Evolutionary conservation across 1,140 invertebrate genomes (phyloP), one percentile per base, ranked within the genome.

Genomic region (Aphidius gifuensis): DNA sequence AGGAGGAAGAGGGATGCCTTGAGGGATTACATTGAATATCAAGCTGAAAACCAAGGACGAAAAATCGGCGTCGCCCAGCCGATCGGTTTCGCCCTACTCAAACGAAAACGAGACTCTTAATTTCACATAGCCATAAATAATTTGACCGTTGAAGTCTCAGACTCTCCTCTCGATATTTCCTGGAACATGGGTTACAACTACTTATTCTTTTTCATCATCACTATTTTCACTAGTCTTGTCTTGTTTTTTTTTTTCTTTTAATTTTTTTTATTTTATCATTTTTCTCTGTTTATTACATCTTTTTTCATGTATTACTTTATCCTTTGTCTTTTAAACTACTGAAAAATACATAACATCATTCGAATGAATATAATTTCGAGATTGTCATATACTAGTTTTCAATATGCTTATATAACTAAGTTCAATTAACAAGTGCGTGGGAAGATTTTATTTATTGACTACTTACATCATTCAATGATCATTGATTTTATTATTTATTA

Each of bases 41-140:
- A 5, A 23, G 40, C 38, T 42, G 43, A 53, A 7, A 53, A 48
- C 66, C 67, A 67, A 71, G 70, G 70, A 66, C 68, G 62, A 70
- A 70, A 55, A 55, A 55, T 55, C 53, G 69, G 66, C 63, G 64
- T 66, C 64, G 57, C 46, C 48, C 38, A 39, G 44, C 57, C 62
- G 60, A 45, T 61, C 61, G 68, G 67, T 70, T 62, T 65, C 50
- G 64, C 62, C 66, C 71, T 74, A 69, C 69, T 75, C 75, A 72
- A 76, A 74, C 71, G 68, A 70, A 60, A 75, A 70, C 74, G 75
- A 77, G 72, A 76, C 76, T 79, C 75, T 79, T 79, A 77, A 79
- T 79, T 79, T 77, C 76, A 71, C 73, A 79, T 77, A 74, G 77
- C 76, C 75, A 78, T 79, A 79, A 79, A 79, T 79, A 79, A 79